A percentile compares a stretch with the other conserved stretches of the same genome.
Evolutionary conservation across 2,888 invertebrate species (phyloP).

Genomic region (Polylopha cassiicola): DNA sequence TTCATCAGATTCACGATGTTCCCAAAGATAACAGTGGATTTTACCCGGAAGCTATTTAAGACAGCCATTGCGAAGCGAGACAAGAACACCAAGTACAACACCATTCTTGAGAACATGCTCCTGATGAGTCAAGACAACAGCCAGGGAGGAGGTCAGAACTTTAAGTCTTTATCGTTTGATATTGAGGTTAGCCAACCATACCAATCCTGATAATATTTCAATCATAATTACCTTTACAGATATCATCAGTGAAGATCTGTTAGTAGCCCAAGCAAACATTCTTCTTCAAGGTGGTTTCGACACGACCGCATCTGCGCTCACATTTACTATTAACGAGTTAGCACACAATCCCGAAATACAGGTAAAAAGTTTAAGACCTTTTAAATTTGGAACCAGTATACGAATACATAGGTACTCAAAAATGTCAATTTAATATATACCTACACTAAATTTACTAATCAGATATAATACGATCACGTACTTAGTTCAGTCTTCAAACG

Average conservation of each 20-base stretch:
- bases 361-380: conserved; percentile 29
- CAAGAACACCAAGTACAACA: conserved; percentile 27
- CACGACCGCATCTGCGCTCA: conserved; percentile 34
- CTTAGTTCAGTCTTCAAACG: not conserved
- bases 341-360: conserved; percentile 41
- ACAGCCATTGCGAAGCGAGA: conserved; percentile 38
- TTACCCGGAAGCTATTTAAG: conserved; percentile 38
- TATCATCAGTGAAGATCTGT: conserved; percentile 41
- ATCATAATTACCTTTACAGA: conserved; percentile 7
- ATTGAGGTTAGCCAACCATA: not conserved
- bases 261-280: conserved; percentile 49
- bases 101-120: conserved; percentile 24
- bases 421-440: not conserved
- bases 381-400: too few species aligned
- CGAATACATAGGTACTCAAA: not conserved
- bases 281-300: conserved; percentile 56
- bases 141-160: not conserved
- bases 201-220: not conserved
- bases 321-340: conserved; percentile 39
- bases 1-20: conserved; percentile 48
- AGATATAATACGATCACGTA: not conserved
- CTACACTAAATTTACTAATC: not conserved
- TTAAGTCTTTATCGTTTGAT: not conserved
- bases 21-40: conserved; percentile 37
- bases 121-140: not conserved